A percentile compares a stretch with the other conserved stretches of the same genome.
These are phyloP conservation scores for Pocillopora verrucosa DNA, from an alignment of 64 coral and sea anemone genomes.

Conservation along the genomic window DNA sequence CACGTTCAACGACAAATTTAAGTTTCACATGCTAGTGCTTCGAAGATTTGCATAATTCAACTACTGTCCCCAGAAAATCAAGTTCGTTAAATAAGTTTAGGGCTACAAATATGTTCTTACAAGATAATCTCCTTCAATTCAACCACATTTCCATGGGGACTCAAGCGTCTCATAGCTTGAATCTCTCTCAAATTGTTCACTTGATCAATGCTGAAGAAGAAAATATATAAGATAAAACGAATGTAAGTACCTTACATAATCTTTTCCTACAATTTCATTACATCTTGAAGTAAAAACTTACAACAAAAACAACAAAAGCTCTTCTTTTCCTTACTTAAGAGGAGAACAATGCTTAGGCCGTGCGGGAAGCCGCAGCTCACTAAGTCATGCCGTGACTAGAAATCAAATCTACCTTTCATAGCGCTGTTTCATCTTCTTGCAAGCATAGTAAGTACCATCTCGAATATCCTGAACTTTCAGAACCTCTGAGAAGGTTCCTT, in stretches of 20 bases:
- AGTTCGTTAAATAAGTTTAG: not conserved
- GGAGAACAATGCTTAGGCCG: not conserved
- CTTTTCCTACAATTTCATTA: not conserved
- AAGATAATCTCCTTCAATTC: constrained; percentile 95
- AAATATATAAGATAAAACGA: constrained; percentile 6
- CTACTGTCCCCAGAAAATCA: not conserved
- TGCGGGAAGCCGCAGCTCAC: not conserved
- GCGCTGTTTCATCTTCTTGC: constrained; percentile 97
- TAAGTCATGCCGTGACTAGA: not conserved
- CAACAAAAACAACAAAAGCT: not conserved
- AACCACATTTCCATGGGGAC: constrained; percentile 89
- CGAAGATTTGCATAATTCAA: not conserved
- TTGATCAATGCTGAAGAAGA: constrained; percentile 81
- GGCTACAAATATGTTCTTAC: constrained; percentile 57
- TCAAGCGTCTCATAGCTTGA: constrained; percentile 91
- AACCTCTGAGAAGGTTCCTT: constrained; percentile 98
- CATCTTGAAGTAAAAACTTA: not conserved
- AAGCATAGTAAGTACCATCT: constrained; percentile 94
- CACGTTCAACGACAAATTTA: not conserved
- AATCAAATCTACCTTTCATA: constrained; percentile 77
- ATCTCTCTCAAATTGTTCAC: constrained; percentile 98
- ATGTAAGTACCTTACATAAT: not conserved
- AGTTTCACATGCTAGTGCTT: not conserved
- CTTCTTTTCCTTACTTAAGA: not conserved
- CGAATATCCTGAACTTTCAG: constrained; percentile 94